Evolutionary conservation across 2,797 vertebrate species (phyloP).

Genomic region (Eulemur rubriventer): DNA sequence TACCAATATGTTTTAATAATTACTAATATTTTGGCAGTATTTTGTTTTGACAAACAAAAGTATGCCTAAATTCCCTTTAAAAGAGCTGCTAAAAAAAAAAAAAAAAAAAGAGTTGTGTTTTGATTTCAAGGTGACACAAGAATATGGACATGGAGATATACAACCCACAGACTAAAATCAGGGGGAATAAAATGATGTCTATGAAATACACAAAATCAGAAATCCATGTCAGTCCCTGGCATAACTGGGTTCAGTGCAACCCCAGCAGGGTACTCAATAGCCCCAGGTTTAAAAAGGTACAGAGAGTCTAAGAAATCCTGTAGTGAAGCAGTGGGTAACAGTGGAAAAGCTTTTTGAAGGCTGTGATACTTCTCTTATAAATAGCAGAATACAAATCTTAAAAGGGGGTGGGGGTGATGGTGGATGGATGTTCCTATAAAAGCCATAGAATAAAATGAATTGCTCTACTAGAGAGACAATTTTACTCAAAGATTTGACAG

Average conservation of each 20-base stretch:
- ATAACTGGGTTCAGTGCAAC: not conserved
- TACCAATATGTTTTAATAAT: not conserved
- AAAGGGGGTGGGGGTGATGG: not conserved
- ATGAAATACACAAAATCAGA: not conserved
- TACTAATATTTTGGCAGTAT: not conserved
- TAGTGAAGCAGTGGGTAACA: not conserved
- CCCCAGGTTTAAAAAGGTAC: not conserved
- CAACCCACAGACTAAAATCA: not conserved
- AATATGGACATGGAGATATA: not conserved
- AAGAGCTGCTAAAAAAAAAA: not conserved
- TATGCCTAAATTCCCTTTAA: slow-evolving; percentile 9
- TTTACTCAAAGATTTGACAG: not conserved
- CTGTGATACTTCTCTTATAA: not conserved
- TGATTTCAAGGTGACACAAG: slow-evolving; percentile 46
- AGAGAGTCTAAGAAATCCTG: not conserved
- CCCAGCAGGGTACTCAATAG: not conserved
- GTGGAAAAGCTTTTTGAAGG: not conserved
- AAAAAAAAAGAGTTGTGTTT: not conserved
- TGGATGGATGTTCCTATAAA: not conserved
- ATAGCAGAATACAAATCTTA: not conserved
- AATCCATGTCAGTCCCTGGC: not conserved
- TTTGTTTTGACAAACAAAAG: slow-evolving; percentile 42
- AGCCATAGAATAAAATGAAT: not conserved
- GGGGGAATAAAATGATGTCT: slow-evolving; percentile 3
- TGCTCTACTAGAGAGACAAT: not conserved